Evolutionary conservation across 1,140 invertebrate species (phyloP), one percentile per base, ranked within the genome.

Genomic region (Portunus trituberculatus): DNA sequence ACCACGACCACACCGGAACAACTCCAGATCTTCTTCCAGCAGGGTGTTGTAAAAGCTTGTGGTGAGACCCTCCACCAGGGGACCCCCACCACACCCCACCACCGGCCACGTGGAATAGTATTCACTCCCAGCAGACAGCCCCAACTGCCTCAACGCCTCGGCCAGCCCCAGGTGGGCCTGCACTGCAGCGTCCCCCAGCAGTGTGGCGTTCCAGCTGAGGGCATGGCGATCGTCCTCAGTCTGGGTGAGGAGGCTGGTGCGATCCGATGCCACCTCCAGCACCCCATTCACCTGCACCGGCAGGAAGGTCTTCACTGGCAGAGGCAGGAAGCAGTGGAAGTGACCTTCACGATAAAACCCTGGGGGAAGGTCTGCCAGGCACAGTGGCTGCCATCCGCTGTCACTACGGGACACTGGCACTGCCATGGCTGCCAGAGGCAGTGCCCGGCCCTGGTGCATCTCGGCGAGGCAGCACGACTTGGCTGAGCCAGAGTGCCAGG

Each of bases 271-370:
- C 52, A 95, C 94, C 90, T 95, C 89, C 84, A 95, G 91, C 25
- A 48, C 91, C 12, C 94, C 94, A 86, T 95, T 95, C 46, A 95
- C 16, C 59, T 95, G 94, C 12, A 95, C 90, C 10, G 90, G 82
- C 28, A 95, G 67, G 12, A 29, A 25, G 28, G 88, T 95, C 46
- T 29, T 86, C 20, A 95, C 83, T 48, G 94, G 94, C 31, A 95
- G 52, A 82, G 94, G 94, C 28, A 95, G 83, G 89, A 95, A 95
- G 46, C 94, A 95, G 20, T 95, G 94, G 29, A 95, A 83, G 88
- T 92, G 82, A 31, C 94, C 83, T 59, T 95, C 67, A 8, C 48
- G 82, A 39, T 95, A 95, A 48, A 95, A 95, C 16, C 94, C 94
- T 8, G 8, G 6, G 25, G 94, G 94, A 84, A 95, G 83, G 52